Evolutionary conservation across 2,888 invertebrate species (phyloP), one percentile per base, ranked within the genome.

Genomic region (Branchellion lobata): DNA sequence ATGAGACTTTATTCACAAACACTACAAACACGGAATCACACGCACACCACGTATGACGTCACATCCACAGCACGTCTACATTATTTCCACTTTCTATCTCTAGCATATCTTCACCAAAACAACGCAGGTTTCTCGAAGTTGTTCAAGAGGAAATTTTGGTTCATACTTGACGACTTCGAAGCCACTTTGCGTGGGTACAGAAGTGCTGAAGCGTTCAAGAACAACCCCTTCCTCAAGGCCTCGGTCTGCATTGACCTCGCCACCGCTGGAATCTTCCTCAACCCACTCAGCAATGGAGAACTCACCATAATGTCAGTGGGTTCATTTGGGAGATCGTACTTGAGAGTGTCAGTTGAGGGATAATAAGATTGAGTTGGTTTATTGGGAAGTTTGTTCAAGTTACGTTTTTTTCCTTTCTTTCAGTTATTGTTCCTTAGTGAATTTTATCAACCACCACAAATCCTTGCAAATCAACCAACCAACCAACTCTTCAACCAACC

Each of bases 201-300:
- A 80, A 84, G 80, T 36, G 86, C 86, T 80, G 84, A 84, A 1
- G 86, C 87, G 8, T 85, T 85, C 33, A 76, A 40, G 40, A 82
- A 83, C 1, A 65, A 40, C n/a, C 14, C 29, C 1, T 82, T 82
- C 47, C 84, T 84, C 68, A 76, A 83, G 5, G 85, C 88, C 0
- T 82, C 84, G 24, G 86, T 86, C 21, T 80, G 81, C 76, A 84
- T 88, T 57, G 85, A 86, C 79, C 83, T 88, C 34, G 82, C 84
- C 53, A 85, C 85, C 21, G 85, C 87, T 0, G 87, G 87, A 72
- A 87, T 88, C 79, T 85, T 86, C 11, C 84, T 88, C 24, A 86
- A 86, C 80, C 83, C 86, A 24, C 85, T 86, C 77, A 85, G 86
- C 72, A 84, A 85, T 24, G 87, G 87, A 83, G 87, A 88, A 84